These are phyloP conservation scores for Mormyrops attenuatus DNA, from an alignment of 2,797 vertebrate species.

Conservation along the genomic window DNA sequence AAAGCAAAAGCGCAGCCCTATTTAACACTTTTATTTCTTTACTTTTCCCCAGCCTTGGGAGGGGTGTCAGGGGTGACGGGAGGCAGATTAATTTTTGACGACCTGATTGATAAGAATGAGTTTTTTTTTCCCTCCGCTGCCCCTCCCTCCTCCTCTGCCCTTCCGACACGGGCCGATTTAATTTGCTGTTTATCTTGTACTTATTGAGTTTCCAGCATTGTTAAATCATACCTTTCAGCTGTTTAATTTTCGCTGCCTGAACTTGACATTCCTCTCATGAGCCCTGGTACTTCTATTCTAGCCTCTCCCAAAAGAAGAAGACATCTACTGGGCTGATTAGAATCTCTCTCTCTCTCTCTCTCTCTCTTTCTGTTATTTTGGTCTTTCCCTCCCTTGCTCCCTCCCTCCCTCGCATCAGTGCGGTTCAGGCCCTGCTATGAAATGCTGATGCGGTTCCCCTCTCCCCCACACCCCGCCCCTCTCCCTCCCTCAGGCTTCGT, in stretches of 20 bases:
- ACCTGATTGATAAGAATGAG: slow-evolving; percentile 75
- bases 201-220: slow-evolving; percentile 86
- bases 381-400: slow-evolving; percentile 47
- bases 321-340: slow-evolving; percentile 46
- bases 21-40: slow-evolving; percentile 63
- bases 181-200: slow-evolving; percentile 87
- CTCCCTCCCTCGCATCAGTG: slow-evolving; percentile 44
- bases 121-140: slow-evolving; percentile 41
- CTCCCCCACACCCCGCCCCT: slow-evolving; percentile 21
- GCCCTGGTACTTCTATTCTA: slow-evolving; percentile 66
- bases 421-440: slow-evolving; percentile 71
- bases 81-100: slow-evolving; percentile 84
- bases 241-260: slow-evolving; percentile 76
- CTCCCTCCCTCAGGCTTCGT: slow-evolving; percentile 63
- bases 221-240: slow-evolving; percentile 90
- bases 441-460: slow-evolving; percentile 73
- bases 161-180: slow-evolving; percentile 77
- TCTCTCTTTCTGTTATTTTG: slow-evolving; percentile 53
- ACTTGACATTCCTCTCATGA: slow-evolving; percentile 67
- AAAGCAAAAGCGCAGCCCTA: slow-evolving; percentile 27
- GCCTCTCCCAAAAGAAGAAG: slow-evolving; percentile 28
- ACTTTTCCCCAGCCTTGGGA: slow-evolving; percentile 68
- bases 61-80: slow-evolving; percentile 71
- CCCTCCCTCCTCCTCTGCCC: slow-evolving; percentile 42
- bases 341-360: slow-evolving; percentile 37